phyloP scores from a whole-genome alignment of 2,113 vertebrate genomes.

The Mandrillus leucophaeus region DNA sequence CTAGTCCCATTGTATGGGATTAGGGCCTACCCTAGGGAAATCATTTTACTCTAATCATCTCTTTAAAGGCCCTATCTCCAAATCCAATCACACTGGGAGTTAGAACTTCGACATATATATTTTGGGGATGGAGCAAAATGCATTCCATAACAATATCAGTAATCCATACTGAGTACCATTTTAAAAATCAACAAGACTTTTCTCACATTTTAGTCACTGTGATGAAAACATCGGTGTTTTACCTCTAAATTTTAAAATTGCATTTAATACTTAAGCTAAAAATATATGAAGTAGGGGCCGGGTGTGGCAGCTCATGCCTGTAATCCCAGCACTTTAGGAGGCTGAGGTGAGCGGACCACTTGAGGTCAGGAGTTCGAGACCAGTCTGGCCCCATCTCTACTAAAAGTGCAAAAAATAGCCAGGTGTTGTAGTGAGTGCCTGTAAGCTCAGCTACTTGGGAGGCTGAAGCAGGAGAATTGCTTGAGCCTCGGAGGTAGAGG shows the following conservation, averaged over 20 bases:
- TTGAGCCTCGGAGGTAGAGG: too few species aligned
- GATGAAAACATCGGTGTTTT: background rate
- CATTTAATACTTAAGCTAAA: background rate
- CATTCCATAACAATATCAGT: background rate
- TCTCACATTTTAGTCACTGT: accelerated
- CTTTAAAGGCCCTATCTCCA: background rate
- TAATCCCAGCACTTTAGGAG: too few species aligned
- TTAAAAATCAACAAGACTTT: background rate
- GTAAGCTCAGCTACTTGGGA: too few species aligned
- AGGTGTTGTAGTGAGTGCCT: too few species aligned
- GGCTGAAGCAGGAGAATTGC: too few species aligned
- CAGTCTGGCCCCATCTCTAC: too few species aligned
- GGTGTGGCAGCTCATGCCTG: too few species aligned
- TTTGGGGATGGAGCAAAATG: background rate
- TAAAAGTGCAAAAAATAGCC: too few species aligned
- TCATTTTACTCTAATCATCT: background rate
- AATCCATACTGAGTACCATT: too few species aligned
- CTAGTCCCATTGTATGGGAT: background rate
- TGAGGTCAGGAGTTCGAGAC: too few species aligned
- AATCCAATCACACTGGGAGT: background rate
- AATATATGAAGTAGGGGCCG: background rate
- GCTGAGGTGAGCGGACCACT: too few species aligned
- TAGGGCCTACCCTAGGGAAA: background rate
- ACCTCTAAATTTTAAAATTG: background rate
- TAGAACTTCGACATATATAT: accelerated